phyloP scores from a whole-genome alignment of 1,140 invertebrate genomes.

The Campodea augens region DNA sequence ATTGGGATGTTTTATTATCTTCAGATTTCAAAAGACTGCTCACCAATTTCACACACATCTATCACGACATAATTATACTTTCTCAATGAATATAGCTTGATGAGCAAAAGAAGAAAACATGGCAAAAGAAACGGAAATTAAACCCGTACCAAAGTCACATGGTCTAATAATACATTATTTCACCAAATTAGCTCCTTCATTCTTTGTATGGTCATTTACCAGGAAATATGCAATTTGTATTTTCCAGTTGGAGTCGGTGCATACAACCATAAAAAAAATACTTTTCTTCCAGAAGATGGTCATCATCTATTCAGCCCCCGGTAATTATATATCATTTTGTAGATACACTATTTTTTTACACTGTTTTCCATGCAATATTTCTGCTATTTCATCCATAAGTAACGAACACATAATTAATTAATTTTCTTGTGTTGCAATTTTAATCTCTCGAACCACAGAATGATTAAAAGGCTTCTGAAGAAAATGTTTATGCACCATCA shows the following conservation, averaged over 20 bases:
- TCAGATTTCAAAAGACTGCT: no score
- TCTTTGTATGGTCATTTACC: neutral
- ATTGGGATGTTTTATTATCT: no score
- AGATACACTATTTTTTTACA: neutral
- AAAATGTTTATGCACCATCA: neutral
- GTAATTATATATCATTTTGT: neutral
- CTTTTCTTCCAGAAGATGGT: conserved; percentile 7
- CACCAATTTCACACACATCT: no score
- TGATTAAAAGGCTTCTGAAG: neutral
- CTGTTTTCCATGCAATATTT: neutral
- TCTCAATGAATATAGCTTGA: neutral
- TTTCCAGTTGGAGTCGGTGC: conserved; percentile 17
- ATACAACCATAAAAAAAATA: conserved; percentile 18
- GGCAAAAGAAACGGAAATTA: neutral
- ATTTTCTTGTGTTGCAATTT: neutral
- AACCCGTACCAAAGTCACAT: neutral
- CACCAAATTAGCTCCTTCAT: neutral
- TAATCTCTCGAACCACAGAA: neutral
- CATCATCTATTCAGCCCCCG: neutral
- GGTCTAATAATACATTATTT: neutral
- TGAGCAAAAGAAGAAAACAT: neutral
- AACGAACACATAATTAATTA: neutral
- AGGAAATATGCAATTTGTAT: conserved; percentile 9
- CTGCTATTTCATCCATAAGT: neutral
- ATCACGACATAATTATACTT: neutral